Conservation (phyloP, 2,888 invertebrate genomes). For the Hyposoter dolosus region DNA sequence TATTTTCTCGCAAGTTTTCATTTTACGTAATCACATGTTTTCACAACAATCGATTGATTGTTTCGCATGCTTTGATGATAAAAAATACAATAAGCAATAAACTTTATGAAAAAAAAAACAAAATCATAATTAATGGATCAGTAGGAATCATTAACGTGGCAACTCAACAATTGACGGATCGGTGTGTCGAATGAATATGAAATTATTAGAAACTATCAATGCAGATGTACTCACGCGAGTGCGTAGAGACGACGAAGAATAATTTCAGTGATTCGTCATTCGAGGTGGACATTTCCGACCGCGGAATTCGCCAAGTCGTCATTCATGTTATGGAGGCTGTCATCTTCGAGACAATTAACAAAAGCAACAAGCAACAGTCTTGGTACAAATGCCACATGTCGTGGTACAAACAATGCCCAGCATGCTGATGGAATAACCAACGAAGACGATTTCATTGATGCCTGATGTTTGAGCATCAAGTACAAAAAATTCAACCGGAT, state of each 20-base stretch:
- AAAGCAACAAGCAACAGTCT: conserved; percentile 54
- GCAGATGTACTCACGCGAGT: conserved; percentile 25
- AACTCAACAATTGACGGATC: background rate
- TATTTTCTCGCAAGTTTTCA: too few relatives aligned
- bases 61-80: too few relatives aligned
- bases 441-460: conserved; percentile 51
- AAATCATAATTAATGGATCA: background rate
- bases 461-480: conserved; percentile 37
- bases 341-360: conserved; percentile 9
- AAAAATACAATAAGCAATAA: too few relatives aligned
- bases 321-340: background rate
- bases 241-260: conserved; percentile 39
- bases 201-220: background rate
- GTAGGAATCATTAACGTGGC: too few relatives aligned
- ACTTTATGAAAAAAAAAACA: background rate
- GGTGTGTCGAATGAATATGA: too few relatives aligned
- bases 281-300: background rate
- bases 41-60: too few relatives aligned
- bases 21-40: too few relatives aligned
- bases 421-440: conserved; percentile 38
- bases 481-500: conserved; percentile 38
- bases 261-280: conserved; percentile 22
- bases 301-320: background rate
- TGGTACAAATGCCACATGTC: conserved; percentile 50
- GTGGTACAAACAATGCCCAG: conserved; percentile 20